Evolutionary conservation across 1,140 invertebrate species (phyloP).

Genomic region (Sitobion miscanthi): DNA sequence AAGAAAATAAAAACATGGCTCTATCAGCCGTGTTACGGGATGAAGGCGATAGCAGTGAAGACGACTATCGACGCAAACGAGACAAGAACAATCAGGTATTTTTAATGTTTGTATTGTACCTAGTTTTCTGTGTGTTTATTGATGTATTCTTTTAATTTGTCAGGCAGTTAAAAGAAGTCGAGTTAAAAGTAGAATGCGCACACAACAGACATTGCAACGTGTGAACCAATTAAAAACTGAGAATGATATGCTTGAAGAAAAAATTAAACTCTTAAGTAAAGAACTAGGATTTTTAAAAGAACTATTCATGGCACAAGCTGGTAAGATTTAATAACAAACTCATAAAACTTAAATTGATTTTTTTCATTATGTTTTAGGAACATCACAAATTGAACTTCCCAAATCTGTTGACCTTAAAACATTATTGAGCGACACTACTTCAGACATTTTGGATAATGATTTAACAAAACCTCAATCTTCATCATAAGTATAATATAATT

Average conservation of each 20-base stretch:
- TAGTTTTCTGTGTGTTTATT: neutral
- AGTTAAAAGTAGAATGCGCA: slow-evolving; percentile 82
- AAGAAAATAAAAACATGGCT: slow-evolving; percentile 63
- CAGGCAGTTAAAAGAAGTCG: slow-evolving; percentile 87
- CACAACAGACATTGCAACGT: slow-evolving; percentile 80
- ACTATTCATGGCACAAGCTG: slow-evolving; percentile 81
- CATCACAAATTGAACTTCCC: slow-evolving; percentile 56
- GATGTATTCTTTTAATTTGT: neutral
- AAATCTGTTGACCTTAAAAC: slow-evolving; percentile 57
- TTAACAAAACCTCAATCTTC: slow-evolving; percentile 16
- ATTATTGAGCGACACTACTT: slow-evolving; percentile 56
- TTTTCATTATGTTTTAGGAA: slow-evolving; percentile 45
- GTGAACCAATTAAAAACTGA: slow-evolving; percentile 80
- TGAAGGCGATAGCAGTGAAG: slow-evolving; percentile 72
- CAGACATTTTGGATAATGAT: slow-evolving; percentile 41
- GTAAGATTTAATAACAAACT: slow-evolving; percentile 62
- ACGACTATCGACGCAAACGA: slow-evolving; percentile 80
- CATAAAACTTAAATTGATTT: neutral
- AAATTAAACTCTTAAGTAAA: slow-evolving; percentile 83
- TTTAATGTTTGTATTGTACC: neutral
- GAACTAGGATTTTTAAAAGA: slow-evolving; percentile 87
- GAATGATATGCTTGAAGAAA: slow-evolving; percentile 84
- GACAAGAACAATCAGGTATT: slow-evolving; percentile 83
- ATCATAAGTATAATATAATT: slow-evolving; percentile 26
- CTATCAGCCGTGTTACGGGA: slow-evolving; percentile 57